Conservation (phyloP, 2,888 invertebrate species). For the Laspeyria flexula region DNA sequence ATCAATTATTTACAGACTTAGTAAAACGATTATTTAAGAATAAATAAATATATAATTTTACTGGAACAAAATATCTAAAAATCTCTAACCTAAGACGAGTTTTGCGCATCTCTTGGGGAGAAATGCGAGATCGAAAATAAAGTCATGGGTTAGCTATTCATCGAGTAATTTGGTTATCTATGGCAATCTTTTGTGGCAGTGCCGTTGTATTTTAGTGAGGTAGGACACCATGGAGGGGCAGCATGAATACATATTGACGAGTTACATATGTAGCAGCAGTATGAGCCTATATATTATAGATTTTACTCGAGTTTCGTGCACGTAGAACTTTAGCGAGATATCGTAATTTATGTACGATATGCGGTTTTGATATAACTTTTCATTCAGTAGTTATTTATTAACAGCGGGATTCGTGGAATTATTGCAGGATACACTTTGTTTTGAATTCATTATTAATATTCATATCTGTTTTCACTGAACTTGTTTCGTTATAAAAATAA, state of each 20-base stretch:
- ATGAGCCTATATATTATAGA: slow-evolving; percentile 5
- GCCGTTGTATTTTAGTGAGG: slow-evolving; percentile 15
- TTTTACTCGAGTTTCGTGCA: slow-evolving; percentile 16
- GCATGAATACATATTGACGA: slow-evolving; percentile 19
- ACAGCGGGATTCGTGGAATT: slow-evolving; percentile 22
- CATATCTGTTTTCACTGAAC: not conserved
- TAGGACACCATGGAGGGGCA: not conserved
- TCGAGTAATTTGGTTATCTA: slow-evolving; percentile 11
- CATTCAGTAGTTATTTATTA: slow-evolving; percentile 40
- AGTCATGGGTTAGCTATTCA: slow-evolving; percentile 18
- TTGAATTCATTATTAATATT: slow-evolving; percentile 6
- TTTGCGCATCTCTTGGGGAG: too few species aligned
- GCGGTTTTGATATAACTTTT: slow-evolving; percentile 38
- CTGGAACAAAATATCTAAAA: too few species aligned
- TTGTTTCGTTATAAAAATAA: too few species aligned
- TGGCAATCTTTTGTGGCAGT: slow-evolving; percentile 8
- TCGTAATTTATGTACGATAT: slow-evolving; percentile 37
- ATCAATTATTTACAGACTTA: too few species aligned
- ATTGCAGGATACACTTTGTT: not conserved
- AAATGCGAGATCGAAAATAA: slow-evolving; percentile 3
- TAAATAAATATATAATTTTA: too few species aligned
- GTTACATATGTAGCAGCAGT: slow-evolving; percentile 3
- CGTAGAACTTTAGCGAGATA: slow-evolving; percentile 31
- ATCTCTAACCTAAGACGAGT: too few species aligned
- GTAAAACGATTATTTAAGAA: too few species aligned